phyloP scores from a whole-genome alignment of 1,140 invertebrate species.

The Sminthurides bifidus region DNA sequence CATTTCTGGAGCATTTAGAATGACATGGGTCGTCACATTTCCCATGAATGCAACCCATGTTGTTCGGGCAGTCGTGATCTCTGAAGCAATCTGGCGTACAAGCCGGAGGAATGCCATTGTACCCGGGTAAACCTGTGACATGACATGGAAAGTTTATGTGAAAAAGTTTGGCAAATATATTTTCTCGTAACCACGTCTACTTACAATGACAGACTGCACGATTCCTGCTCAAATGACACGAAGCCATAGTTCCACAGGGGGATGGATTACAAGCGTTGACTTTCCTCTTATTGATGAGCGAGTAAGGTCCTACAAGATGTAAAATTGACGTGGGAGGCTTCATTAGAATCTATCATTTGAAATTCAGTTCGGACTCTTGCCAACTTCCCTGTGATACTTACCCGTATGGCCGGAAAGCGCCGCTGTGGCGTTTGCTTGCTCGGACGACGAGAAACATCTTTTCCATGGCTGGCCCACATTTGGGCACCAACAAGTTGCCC shows the following conservation, averaged over 20 bases:
- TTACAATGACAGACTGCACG: conserved; percentile 30
- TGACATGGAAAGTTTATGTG: neutral
- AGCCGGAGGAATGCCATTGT: conserved; percentile 30
- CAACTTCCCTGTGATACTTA: neutral
- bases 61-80: conserved; percentile 30
- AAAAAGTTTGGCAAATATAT: neutral
- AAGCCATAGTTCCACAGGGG: conserved; percentile 30
- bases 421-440: conserved; percentile 22
- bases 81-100: conserved; percentile 31
- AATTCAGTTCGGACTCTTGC: neutral
- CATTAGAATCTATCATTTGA: neutral
- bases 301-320: conserved; percentile 24
- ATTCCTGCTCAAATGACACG: conserved; percentile 27
- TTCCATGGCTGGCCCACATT: conserved; percentile 32
- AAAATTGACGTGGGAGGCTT: neutral
- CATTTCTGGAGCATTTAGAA: conserved; percentile 29
- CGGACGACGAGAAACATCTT: conserved; percentile 25
- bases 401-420: conserved; percentile 25
- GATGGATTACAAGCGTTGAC: conserved; percentile 21
- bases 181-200: neutral
- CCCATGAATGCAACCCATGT: conserved; percentile 28
- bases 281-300: conserved; percentile 24
- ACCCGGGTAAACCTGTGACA: conserved; percentile 6
- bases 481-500: conserved; percentile 32
- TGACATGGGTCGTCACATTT: conserved; percentile 31